Evolutionary conservation across 2,797 vertebrate species (phyloP), one percentile per base, ranked within the genome.

Genomic region (Philypnodon macrostomus): DNA sequence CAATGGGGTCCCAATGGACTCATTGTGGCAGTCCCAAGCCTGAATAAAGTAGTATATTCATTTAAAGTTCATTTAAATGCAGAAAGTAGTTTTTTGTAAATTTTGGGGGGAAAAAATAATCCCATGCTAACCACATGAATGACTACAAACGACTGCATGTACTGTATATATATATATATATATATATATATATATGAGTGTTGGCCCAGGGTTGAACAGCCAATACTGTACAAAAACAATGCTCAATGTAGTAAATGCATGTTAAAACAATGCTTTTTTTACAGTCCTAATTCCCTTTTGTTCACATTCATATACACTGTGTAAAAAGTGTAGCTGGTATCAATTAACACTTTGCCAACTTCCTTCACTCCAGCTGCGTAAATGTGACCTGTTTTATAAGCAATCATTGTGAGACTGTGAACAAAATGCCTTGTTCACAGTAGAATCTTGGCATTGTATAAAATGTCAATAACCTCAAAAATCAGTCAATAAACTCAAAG

Each of bases 311-410:
- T 13, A 45, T 37, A 50, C n/a, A n/a, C n/a, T n/a, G 21, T 23
- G 21, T n/a, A 61, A 56, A 39, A 50, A 19, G 53, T 37, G 27
- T 55, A 68, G 76, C 72, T 81, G 79, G 50, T 77, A 82, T 47
- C 64, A 71, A 63, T 86, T 67, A 77, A 70, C 70, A 71, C 26
- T 27, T 61, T 39, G 58, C 58, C 60, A 52, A 55, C 54, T 56
- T 41, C 60, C 68, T 47, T 49, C 27, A 57, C 35, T 63, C 55
- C 42, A 65, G 64, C 61, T 73, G 52, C 58, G 30, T 58, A 75
- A 67, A 79, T 39, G 30, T 27, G 49, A 49, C 36, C 32, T 41
- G 34, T 72, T 75, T 80, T 59, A 50, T 27, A 63, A 13, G 24
- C 50, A 36, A 56, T 55, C 39, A 32, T 52, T 54, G 78, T 11